Evolutionary conservation across 1,140 invertebrate genomes (phyloP), one percentile per base, ranked within the genome.

Genomic region (Hormaphis cornu): DNA sequence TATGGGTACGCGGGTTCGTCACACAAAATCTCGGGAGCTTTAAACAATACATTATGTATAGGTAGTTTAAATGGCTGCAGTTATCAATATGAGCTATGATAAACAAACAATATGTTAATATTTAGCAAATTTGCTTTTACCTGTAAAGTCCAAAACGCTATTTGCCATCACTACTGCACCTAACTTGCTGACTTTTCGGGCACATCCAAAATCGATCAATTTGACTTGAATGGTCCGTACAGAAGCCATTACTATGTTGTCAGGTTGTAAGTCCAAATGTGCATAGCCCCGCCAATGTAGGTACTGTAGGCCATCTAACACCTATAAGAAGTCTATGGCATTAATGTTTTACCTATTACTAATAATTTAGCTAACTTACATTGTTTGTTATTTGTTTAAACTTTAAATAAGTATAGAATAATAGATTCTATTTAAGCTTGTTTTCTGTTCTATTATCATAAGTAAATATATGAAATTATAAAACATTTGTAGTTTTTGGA

Each of bases 191-290:
- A 95, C 88, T 74, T 83, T 84, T 70, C 89, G 86, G 1, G 93
- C 87, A 1, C 87, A 86, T 0, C 91, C 92, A 75, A 98, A 90
- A 77, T 98, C 95, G 1, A 93, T 85, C 14, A 99, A 79, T 80
- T 98, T 98, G 2, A 98, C 83, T 76, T 91, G 88, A 6, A 93
- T 84, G 22, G 88, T 87, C 72, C 90, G 83, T 5, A 93, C 85
- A 0, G 89, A 89, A 1, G 88, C 86, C 88, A 98, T 94, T 0
- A 98, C 91, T n/a, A 98, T 83, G 77, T 97, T 98, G 74, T 95
- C 93, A 0, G 96, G 96, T 77, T 98, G 93, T 18, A 99, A 80
- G 77, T 98, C 91, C 26, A 98, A 79, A 79, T 97, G 93, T 71
- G 89, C 90, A 72, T 91, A 87, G 1, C 91, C 93, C 75, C 90